These are phyloP conservation scores for Sebastes nivosus DNA, from an alignment of 2,797 vertebrate genomes.

Conservation along the genomic window DNA sequence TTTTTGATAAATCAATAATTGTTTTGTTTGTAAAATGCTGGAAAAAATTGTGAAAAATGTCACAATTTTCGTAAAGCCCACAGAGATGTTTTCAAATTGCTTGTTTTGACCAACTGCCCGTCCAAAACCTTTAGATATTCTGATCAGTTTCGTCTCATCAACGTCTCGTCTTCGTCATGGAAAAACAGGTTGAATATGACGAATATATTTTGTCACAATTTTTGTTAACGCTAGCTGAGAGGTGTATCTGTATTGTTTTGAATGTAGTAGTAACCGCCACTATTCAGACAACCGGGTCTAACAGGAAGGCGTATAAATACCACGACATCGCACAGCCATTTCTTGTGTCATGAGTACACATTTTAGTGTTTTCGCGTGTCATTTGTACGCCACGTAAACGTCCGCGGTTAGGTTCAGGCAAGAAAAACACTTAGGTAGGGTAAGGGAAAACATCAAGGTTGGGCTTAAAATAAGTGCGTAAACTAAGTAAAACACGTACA, in stretches of 20 bases:
- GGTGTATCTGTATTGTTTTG: background rate
- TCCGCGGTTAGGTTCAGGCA: too few relatives aligned
- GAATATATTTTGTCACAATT: background rate
- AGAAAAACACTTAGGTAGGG: too few relatives aligned
- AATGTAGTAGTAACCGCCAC: background rate
- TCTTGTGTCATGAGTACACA: too few relatives aligned
- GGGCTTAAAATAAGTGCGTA: too few relatives aligned
- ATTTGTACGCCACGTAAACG: too few relatives aligned
- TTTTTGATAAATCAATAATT: background rate
- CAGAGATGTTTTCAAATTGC: background rate
- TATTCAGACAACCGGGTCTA: background rate
- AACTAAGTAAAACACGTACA: too few relatives aligned
- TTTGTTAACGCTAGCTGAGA: background rate
- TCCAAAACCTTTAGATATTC: background rate
- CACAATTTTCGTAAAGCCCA: background rate
- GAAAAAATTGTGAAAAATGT: background rate
- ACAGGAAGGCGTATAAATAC: too few relatives aligned
- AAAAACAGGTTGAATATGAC: background rate
- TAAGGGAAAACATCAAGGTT: too few relatives aligned
- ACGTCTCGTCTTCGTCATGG: background rate
- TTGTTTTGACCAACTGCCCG: background rate
- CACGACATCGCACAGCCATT: too few relatives aligned
- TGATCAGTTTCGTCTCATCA: background rate
- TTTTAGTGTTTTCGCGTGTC: too few relatives aligned
- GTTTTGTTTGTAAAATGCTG: rapidly evolving